Evolutionary conservation across 2,113 vertebrate genomes (phyloP).

Genomic region (Oceanites oceanicus): DNA sequence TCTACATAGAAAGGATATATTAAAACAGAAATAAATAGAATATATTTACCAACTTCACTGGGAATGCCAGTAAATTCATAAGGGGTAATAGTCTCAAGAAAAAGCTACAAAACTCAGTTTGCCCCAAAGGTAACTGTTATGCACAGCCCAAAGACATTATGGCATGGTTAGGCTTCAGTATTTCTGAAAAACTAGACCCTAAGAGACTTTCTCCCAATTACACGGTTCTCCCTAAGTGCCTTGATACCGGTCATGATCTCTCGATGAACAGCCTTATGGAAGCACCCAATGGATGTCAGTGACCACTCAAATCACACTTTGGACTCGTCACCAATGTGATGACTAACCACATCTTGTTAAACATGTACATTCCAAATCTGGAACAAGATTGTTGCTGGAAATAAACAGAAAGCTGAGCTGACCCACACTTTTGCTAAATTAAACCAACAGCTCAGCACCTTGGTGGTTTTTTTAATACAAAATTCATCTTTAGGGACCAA

Average conservation of each 20-base stretch:
- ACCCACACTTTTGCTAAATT: background rate
- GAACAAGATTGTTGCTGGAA: background rate
- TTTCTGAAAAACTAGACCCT: background rate
- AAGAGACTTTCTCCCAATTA: background rate
- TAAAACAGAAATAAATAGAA: background rate
- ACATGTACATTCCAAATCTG: background rate
- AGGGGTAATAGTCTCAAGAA: background rate
- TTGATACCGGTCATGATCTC: background rate
- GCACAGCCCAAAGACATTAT: background rate
- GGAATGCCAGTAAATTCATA: background rate
- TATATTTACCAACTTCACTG: background rate
- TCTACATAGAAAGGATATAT: background rate
- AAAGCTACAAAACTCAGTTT: background rate
- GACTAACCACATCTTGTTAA: background rate
- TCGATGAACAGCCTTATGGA: background rate
- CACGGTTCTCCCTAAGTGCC: background rate
- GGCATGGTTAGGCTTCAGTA: background rate
- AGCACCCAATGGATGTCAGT: background rate
- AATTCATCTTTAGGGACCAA: background rate
- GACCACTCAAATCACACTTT: background rate
- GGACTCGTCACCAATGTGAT: background rate
- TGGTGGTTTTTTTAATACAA: background rate
- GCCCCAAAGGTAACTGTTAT: background rate
- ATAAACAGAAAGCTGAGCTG: background rate
- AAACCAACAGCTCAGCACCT: background rate